Percentiles rank a stretch among this genome's conserved stretches.
These are phyloP conservation scores for Heliothis virescens DNA, from an alignment of 1,140 invertebrate genomes.

Conservation along the genomic window DNA sequence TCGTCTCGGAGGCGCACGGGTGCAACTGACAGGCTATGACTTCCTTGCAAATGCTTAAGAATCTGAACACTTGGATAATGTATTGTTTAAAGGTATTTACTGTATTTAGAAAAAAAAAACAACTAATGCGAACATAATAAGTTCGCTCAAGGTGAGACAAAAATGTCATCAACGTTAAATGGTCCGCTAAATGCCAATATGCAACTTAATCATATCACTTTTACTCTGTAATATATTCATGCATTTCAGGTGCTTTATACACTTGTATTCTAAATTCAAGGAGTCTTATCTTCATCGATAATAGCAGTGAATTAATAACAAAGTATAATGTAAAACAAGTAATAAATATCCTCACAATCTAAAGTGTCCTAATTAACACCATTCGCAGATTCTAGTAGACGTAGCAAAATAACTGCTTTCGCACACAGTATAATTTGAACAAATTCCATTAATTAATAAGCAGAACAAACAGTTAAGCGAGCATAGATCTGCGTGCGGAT, in stretches of 20 bases:
- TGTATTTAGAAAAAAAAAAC: no score
- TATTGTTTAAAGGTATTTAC: no score
- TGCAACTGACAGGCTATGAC: slow-evolving; percentile 2
- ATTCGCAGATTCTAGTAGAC: no score
- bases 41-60: not conserved
- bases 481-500: slow-evolving; percentile 10
- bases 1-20: not conserved
- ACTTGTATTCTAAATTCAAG: no score
- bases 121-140: not conserved
- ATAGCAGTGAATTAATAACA: no score
- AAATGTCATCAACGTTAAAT: not conserved
- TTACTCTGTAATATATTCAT: no score
- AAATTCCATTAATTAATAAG: slow-evolving; percentile 1
- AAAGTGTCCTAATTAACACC: no score
- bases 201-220: not conserved
- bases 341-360: no score
- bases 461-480: not conserved
- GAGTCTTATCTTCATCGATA: no score
- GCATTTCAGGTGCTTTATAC: no score
- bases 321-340: no score
- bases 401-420: not conserved
- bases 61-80: not conserved
- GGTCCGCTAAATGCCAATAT: not conserved
- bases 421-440: not conserved
- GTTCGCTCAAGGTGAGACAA: not conserved